A percentile compares a stretch with the other conserved stretches of the same genome.
These are phyloP conservation scores for Semnopithecus entellus DNA, from an alignment of 2,113 vertebrate species.

Conservation along the genomic window DNA sequence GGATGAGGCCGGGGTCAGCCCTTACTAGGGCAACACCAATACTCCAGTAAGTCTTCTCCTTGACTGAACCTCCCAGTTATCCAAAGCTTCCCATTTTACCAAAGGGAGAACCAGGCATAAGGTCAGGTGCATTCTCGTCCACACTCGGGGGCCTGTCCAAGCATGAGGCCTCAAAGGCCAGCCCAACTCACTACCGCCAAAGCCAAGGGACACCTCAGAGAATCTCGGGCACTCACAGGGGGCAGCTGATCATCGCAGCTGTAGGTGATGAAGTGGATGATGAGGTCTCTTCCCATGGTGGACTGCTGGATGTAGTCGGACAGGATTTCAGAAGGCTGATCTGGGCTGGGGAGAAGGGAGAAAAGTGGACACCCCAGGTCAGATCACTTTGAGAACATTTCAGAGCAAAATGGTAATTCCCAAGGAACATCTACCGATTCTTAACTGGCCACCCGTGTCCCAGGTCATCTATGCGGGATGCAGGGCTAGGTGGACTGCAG, in stretches of 20 bases:
- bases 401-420: not conserved
- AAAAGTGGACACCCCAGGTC: not conserved
- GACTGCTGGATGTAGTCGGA: slow-evolving; percentile 83
- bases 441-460: not conserved
- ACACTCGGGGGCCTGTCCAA: not conserved
- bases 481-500: not conserved
- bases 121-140: not conserved
- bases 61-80: not conserved
- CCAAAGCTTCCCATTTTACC: not conserved
- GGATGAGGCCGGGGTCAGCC: not conserved
- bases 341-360: slow-evolving; percentile 81
- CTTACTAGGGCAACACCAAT: accelerated
- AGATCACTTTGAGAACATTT: slow-evolving; percentile 1
- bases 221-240: slow-evolving; percentile 78
- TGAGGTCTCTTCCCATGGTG: slow-evolving; percentile 76
- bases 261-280: slow-evolving; percentile 83
- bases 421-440: not conserved
- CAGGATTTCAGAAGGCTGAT: slow-evolving; percentile 85
- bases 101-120: not conserved
- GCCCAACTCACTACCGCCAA: not conserved
- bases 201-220: not conserved
- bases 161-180: not conserved
- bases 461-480: not conserved
- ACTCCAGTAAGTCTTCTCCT: not conserved
- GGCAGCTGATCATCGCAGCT: slow-evolving; percentile 80